Evolutionary conservation across 2,797 vertebrate genomes (phyloP).

Genomic region (Chelmon rostratus): DNA sequence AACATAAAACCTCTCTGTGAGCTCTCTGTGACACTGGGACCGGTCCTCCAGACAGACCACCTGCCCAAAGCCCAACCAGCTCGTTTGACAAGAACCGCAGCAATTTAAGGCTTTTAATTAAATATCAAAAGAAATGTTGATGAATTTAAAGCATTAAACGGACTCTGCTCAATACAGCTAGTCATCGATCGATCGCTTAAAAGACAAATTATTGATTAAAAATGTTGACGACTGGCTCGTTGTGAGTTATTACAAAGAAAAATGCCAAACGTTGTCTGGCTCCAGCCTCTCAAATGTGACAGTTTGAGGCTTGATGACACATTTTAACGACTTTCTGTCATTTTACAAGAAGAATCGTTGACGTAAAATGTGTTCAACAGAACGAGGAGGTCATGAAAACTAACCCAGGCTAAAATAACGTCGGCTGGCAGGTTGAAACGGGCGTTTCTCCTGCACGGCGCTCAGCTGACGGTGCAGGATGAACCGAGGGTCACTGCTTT

Average conservation of each 20-base stretch:
- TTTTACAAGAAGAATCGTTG: rapidly evolving
- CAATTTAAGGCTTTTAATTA: too few relatives aligned
- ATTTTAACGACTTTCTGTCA: background rate
- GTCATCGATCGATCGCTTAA: background rate
- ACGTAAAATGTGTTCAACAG: background rate
- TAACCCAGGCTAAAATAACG: background rate
- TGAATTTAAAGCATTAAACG: too few relatives aligned
- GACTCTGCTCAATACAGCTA: too few relatives aligned
- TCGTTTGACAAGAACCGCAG: too few relatives aligned
- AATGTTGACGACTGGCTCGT: too few relatives aligned
- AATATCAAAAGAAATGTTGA: too few relatives aligned
- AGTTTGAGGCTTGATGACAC: background rate
- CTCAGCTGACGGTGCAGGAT: slow-evolving; percentile 47
- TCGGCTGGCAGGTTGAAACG: slow-evolving; percentile 10
- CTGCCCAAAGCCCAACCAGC: too few relatives aligned
- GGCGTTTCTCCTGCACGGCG: slow-evolving; percentile 32
- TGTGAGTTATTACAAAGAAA: too few relatives aligned
- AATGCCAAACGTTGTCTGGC: background rate
- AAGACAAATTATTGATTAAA: background rate
- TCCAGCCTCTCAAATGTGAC: background rate
- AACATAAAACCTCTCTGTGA: background rate
- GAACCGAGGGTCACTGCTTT: slow-evolving; percentile 40
- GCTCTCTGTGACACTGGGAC: too few relatives aligned
- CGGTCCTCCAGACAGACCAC: too few relatives aligned
- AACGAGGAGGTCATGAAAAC: background rate